Evolutionary conservation across 2,888 invertebrate species (phyloP).

Genomic region (Xanthia icteritia): DNA sequence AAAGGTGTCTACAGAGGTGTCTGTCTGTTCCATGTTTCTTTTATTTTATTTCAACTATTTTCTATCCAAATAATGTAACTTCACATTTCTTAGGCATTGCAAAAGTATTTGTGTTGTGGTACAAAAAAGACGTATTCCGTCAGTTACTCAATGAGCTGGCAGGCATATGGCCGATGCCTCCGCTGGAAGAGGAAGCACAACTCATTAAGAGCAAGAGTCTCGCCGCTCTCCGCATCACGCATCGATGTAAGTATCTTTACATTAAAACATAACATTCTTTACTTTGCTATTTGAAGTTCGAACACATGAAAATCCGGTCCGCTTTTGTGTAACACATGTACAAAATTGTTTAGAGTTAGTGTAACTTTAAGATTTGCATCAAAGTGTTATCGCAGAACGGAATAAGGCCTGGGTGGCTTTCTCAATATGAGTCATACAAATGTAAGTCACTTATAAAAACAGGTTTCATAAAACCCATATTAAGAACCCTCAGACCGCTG

Average conservation of each 20-base stretch:
- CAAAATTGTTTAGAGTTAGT: conserved; percentile 7
- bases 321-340: background rate
- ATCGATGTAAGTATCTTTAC: conserved; percentile 76
- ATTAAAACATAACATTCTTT: conserved; percentile 43
- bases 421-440: conserved; percentile 22
- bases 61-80: conserved; percentile 22
- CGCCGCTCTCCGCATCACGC: conserved; percentile 78
- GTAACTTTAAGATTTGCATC: conserved; percentile 11
- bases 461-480: conserved; percentile 34
- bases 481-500: background rate
- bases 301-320: conserved; percentile 13
- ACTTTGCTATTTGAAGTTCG: conserved; percentile 20
- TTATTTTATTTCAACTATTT: conserved; percentile 21
- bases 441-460: conserved; percentile 16
- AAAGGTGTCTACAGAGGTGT: conserved; percentile 19
- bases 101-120: conserved; percentile 85
- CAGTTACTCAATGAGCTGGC: conserved; percentile 81
- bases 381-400: background rate
- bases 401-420: conserved; percentile 14
- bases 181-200: conserved; percentile 77
- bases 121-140: conserved; percentile 82
- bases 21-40: conserved; percentile 6
- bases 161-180: conserved; percentile 85
- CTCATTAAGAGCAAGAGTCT: conserved; percentile 81
- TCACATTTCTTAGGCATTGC: conserved; percentile 74